A percentile compares a stretch with the other conserved stretches of the same genome.
phyloP scores from a whole-genome alignment of 2,888 invertebrate species.

The Syritta pipiens region DNA sequence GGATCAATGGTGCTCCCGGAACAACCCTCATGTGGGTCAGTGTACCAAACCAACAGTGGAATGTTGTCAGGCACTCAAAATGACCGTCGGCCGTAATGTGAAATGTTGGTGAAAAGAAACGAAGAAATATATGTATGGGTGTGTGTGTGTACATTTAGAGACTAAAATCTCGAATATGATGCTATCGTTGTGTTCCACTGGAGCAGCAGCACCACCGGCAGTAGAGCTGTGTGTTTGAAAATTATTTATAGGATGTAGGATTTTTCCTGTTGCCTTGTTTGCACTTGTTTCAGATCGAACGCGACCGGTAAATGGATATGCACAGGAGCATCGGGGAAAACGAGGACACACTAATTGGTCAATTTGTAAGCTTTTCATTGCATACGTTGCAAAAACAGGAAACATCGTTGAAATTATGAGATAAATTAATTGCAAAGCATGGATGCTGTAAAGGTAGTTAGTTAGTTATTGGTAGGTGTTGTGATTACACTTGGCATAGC shows the following conservation, averaged over 20 bases:
- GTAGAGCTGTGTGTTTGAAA: conserved; percentile 18
- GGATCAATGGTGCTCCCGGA: conserved; percentile 35
- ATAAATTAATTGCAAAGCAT: conserved; percentile 41
- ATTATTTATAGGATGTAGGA: conserved; percentile 53
- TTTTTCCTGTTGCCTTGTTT: conserved; percentile 20
- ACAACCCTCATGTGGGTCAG: conserved; percentile 59
- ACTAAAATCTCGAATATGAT: conserved; percentile 40
- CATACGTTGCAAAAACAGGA: conserved; percentile 34
- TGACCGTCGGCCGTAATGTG: conserved; percentile 42
- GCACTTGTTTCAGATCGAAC: conserved; percentile 31
- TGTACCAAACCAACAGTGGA: conserved; percentile 44
- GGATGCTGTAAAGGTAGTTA: conserved; percentile 11
- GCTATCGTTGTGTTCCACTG: neutral
- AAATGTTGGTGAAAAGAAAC: too few species aligned
- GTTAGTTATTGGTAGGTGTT: too few species aligned
- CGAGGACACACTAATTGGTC: conserved; percentile 66
- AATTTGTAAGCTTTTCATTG: conserved; percentile 60
- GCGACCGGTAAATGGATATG: conserved; percentile 23
- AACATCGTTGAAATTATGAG: conserved; percentile 20
- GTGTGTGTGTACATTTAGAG: too few species aligned
- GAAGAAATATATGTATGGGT: too few species aligned
- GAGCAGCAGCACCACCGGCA: too few species aligned
- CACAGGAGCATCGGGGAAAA: conserved; percentile 19
- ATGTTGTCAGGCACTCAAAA: conserved; percentile 46
- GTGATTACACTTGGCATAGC: too few species aligned